Conservation (phyloP, 2,113 vertebrate species). For the Sander lucioperca region DNA sequence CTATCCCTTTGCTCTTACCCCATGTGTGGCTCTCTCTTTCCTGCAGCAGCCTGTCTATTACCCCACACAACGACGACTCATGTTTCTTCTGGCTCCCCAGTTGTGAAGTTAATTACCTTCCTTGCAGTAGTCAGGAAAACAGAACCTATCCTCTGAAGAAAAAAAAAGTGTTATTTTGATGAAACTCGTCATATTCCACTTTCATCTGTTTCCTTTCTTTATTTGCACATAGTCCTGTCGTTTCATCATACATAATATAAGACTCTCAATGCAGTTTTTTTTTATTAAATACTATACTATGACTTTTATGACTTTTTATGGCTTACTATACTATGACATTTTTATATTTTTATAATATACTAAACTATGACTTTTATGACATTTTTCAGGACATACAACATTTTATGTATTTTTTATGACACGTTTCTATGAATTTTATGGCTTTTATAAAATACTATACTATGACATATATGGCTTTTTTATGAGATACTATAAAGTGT, state of each 20-base stretch:
- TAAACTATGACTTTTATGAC: not conserved
- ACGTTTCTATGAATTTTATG: no score
- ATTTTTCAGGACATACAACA: not conserved
- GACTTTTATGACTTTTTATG: no score
- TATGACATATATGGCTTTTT: not conserved
- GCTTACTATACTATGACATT: not conserved
- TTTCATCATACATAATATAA: not conserved
- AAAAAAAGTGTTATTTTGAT: not conserved
- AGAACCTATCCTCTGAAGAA: not conserved
- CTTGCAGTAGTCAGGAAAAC: not conserved
- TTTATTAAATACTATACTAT: no score
- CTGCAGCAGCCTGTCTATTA: slow-evolving; percentile 11
- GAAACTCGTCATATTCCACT: not conserved
- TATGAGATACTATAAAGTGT: not conserved
- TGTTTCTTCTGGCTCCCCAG: not conserved
- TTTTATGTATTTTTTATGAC: no score
- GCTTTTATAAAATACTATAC: not conserved
- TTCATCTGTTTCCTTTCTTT: not conserved
- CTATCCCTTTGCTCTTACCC: not conserved
- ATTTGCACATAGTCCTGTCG: not conserved
- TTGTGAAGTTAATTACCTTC: slow-evolving; percentile 3
- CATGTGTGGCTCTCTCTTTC: not conserved
- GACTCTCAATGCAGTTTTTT: not conserved
- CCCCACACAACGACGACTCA: not conserved
- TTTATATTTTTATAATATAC: not conserved